Evolutionary conservation across 2,797 vertebrate genomes (phyloP).

Genomic region (Glossophaga mutica): DNA sequence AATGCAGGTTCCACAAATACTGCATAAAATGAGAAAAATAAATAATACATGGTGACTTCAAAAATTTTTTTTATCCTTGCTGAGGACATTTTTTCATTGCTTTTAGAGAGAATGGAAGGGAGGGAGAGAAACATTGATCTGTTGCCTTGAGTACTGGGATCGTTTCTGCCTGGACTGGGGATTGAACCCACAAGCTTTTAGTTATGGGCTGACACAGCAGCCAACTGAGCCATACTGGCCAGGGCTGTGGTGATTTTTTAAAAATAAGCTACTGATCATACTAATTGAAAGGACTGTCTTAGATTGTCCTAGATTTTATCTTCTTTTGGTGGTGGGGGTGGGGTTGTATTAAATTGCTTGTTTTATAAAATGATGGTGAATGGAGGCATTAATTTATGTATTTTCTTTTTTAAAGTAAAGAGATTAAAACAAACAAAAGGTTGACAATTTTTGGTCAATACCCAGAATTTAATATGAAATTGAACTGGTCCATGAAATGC

Average conservation of each 20-base stretch:
- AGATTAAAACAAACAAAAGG: background rate
- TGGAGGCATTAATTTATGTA: background rate
- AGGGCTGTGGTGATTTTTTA: background rate
- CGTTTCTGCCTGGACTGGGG: too few relatives aligned
- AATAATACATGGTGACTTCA: background rate
- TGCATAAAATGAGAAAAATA: background rate
- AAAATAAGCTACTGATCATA: background rate
- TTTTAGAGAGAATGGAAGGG: too few relatives aligned
- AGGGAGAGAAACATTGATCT: too few relatives aligned
- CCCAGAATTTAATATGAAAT: background rate
- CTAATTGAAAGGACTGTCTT: background rate
- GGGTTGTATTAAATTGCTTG: background rate
- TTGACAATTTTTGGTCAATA: background rate
- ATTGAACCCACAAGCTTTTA: too few relatives aligned
- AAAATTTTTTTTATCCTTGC: too few relatives aligned
- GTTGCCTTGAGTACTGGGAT: too few relatives aligned
- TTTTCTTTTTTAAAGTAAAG: slow-evolving; percentile 17
- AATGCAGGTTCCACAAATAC: background rate
- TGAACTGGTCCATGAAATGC: background rate
- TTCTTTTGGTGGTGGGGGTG: background rate
- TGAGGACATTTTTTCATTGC: too few relatives aligned
- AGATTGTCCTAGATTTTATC: background rate
- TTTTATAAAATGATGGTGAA: background rate
- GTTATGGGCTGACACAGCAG: too few relatives aligned
- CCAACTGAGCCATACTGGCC: too few relatives aligned